A percentile compares a stretch with the other conserved stretches of the same genome.
Evolutionary conservation across 1,140 invertebrate genomes (phyloP).

Genomic region (Patella vulgata): DNA sequence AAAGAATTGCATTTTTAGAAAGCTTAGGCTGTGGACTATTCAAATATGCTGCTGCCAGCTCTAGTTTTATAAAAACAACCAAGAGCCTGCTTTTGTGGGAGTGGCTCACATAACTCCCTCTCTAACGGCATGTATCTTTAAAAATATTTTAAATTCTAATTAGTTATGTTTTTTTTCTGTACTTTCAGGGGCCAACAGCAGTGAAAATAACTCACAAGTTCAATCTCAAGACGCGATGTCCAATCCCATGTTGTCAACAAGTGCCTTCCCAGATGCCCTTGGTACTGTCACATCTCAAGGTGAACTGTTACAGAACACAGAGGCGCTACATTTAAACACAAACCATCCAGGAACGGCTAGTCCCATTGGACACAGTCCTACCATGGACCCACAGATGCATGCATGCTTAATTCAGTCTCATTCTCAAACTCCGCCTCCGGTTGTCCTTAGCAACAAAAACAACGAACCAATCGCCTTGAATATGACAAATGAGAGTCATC

Average conservation of each 20-base stretch:
- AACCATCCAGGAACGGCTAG: constrained; percentile 12
- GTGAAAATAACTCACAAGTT: constrained; percentile 9
- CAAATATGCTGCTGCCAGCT: not conserved
- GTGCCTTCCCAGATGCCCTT: constrained; percentile 13
- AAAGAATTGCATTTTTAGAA: too few relatives aligned
- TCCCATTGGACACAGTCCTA: constrained; percentile 7
- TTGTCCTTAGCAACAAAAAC: not conserved
- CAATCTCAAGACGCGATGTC: constrained; percentile 12
- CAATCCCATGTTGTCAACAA: constrained; percentile 9
- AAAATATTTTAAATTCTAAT: too few relatives aligned
- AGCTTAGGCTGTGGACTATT: too few relatives aligned
- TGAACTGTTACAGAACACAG: constrained; percentile 1
- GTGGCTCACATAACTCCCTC: not conserved
- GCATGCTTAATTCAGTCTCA: not conserved
- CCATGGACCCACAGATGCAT: not conserved
- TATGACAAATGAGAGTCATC: not conserved
- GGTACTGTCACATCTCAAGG: not conserved
- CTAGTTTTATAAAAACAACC: not conserved
- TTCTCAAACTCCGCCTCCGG: not conserved
- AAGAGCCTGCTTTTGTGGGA: not conserved
- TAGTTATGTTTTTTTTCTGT: not conserved
- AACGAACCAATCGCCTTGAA: not conserved
- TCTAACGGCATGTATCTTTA: too few relatives aligned
- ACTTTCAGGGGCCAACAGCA: constrained; percentile 13
- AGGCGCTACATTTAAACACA: constrained; percentile 23